Evolutionary conservation across 2,888 invertebrate genomes (phyloP).

Genomic region (Phytoseiulus persimilis): DNA sequence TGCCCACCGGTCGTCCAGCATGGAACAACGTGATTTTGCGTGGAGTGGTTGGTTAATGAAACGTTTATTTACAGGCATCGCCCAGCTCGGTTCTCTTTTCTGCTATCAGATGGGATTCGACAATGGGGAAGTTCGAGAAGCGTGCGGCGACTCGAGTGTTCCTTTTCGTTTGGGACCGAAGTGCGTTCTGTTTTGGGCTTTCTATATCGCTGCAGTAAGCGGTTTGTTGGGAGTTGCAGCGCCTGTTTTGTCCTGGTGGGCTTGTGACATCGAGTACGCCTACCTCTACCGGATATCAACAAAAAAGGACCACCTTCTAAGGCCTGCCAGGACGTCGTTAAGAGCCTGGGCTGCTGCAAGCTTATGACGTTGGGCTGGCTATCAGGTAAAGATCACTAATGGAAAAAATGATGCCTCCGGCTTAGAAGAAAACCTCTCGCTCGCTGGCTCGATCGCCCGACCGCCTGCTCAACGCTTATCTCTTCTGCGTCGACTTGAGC

Average conservation of each 20-base stretch:
- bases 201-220: conserved; percentile 22
- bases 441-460: neutral
- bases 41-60: neutral
- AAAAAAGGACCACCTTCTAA: conserved; percentile 35
- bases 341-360: conserved; percentile 29
- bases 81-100: neutral
- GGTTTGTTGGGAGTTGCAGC: conserved; percentile 22
- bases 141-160: neutral
- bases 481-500: neutral
- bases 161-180: conserved; percentile 20
- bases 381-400: conserved; percentile 23
- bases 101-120: conserved; percentile 15
- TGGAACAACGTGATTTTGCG: neutral
- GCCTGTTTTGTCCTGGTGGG: conserved; percentile 27
- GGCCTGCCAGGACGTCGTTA: conserved; percentile 29
- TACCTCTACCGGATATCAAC: conserved; percentile 39
- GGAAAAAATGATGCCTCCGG: conserved; percentile 5
- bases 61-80: conserved; percentile 12
- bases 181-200: conserved; percentile 37
- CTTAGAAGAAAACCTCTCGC: neutral
- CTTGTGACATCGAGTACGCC: conserved; percentile 33
- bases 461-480: neutral
- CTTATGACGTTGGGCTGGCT: conserved; percentile 38
- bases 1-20: neutral
- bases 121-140: conserved; percentile 25